phyloP scores from a whole-genome alignment of 2,797 vertebrate genomes.

The Megaceryle alcyon region DNA sequence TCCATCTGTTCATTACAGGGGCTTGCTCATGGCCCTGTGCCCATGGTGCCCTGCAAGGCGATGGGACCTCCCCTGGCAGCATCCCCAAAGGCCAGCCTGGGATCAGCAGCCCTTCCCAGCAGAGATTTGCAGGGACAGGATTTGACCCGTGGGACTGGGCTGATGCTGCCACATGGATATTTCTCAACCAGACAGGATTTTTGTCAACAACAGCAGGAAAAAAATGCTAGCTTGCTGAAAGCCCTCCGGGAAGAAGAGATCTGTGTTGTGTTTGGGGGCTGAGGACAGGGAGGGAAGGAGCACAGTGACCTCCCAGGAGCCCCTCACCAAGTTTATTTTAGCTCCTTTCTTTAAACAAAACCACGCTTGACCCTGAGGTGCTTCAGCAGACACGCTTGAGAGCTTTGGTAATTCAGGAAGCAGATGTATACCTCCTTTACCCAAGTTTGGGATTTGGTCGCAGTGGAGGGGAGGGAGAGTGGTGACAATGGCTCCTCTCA shows the following conservation, averaged over 20 bases:
- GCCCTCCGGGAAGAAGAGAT: not conserved
- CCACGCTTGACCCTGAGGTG: conserved; percentile 4
- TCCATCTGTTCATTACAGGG: not conserved
- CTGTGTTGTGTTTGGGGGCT: not conserved
- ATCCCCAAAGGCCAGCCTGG: not conserved
- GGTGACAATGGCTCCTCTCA: not conserved
- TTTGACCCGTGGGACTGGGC: conserved; percentile 31
- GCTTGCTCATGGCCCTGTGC: not conserved
- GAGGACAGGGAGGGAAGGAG: not conserved
- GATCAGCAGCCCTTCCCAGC: not conserved
- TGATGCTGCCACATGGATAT: not conserved
- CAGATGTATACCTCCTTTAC: not conserved
- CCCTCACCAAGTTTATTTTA: conserved; percentile 27
- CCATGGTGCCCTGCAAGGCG: not conserved
- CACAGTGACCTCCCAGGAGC: conserved; percentile 6
- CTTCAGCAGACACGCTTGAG: not conserved
- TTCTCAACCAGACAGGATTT: conserved; percentile 34
- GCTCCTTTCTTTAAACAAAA: conserved; percentile 55
- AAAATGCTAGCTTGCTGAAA: conserved; percentile 21
- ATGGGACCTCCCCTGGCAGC: not conserved
- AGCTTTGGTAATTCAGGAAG: not conserved
- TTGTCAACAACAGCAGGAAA: conserved; percentile 56
- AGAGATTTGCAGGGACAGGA: not conserved
- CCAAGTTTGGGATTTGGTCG: conserved; percentile 36
- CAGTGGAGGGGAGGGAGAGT: not conserved